A percentile compares a stretch with the other conserved stretches of the same genome.
Evolutionary conservation across 1,140 invertebrate species (phyloP).

Genomic region (Pseudomyrmex flavicornis): DNA sequence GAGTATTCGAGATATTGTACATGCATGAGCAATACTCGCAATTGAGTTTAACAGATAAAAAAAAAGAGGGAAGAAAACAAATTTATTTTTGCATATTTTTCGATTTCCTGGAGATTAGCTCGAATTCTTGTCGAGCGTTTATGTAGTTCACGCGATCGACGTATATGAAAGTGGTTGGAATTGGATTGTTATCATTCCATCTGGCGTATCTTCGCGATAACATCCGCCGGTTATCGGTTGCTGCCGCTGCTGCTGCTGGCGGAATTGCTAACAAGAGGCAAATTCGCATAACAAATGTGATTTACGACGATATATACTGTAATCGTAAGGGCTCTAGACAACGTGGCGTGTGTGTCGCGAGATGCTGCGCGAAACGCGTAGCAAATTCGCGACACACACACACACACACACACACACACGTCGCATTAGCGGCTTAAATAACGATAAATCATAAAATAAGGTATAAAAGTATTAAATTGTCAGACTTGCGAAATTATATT

Average conservation of each 20-base stretch:
- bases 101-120: background rate
- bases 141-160: background rate
- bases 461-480: background rate
- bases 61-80: too few relatives aligned
- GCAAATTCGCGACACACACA: background rate
- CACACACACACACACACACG: background rate
- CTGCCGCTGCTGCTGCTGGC: background rate
- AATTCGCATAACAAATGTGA: background rate
- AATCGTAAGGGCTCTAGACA: slow-evolving; percentile 3
- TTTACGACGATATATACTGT: background rate
- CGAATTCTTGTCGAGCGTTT: background rate
- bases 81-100: background rate
- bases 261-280: background rate
- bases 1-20: background rate
- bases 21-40: too few relatives aligned
- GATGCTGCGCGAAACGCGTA: background rate
- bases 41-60: background rate
- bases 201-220: slow-evolving; percentile 29
- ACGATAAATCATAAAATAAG: background rate
- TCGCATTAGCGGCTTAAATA: background rate
- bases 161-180: background rate
- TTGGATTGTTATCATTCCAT: slow-evolving; percentile 26
- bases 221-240: background rate
- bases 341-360: background rate
- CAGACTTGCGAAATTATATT: slow-evolving; percentile 16